These are phyloP conservation scores for Miltochrista miniata DNA, from an alignment of 2,888 invertebrate species.

Conservation along the genomic window DNA sequence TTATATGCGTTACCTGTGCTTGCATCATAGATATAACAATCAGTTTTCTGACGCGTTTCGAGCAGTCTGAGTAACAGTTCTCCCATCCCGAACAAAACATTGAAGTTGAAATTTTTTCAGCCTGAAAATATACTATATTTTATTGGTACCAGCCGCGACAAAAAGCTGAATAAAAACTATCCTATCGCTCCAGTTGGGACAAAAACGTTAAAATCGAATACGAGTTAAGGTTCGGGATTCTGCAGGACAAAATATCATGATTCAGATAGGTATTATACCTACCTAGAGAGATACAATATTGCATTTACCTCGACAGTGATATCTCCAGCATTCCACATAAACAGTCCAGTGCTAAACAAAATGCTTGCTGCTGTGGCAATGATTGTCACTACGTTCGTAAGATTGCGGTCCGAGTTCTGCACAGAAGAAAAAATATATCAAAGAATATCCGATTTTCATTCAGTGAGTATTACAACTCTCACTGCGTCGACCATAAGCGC, in stretches of 20 bases:
- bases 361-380: neutral
- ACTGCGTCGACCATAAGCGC: too few species aligned
- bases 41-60: conserved; percentile 34
- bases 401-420: neutral
- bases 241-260: neutral
- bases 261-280: neutral
- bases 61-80: neutral
- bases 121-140: conserved; percentile 22
- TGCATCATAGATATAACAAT: conserved; percentile 38
- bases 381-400: neutral
- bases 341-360: neutral
- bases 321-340: conserved; percentile 4
- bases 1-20: conserved; percentile 52
- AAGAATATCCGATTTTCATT: too few species aligned
- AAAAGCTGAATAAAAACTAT: neutral
- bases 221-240: too few species aligned
- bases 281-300: too few species aligned
- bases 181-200: too few species aligned
- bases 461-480: too few species aligned
- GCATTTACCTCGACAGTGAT: conserved; percentile 4
- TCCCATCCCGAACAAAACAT: conserved; percentile 7
- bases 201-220: too few species aligned
- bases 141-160: too few species aligned
- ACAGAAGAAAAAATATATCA: too few species aligned
- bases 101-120: neutral